Evolutionary conservation across 2,888 invertebrate species (phyloP).

Genomic region (Mamestra brassicae): DNA sequence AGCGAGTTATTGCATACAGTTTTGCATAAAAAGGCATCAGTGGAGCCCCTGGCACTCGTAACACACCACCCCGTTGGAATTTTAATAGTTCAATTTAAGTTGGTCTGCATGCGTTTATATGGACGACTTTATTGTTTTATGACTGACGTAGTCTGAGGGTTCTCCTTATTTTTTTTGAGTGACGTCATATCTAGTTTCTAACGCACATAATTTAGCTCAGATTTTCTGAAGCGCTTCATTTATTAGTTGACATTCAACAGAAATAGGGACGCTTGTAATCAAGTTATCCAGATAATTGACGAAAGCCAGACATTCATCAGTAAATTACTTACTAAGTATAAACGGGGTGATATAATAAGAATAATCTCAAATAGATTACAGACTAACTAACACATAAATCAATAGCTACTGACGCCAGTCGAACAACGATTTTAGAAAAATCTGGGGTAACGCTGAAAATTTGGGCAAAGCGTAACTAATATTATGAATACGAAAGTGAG

Average conservation of each 20-base stretch:
- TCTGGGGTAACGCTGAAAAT: too few relatives aligned
- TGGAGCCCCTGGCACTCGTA: conserved; percentile 43
- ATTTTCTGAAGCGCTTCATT: neutral
- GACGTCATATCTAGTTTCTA: conserved; percentile 15
- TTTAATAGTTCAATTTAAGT: conserved; percentile 82
- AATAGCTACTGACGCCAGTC: neutral
- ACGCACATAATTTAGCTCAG: conserved; percentile 8
- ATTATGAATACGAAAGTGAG: too few relatives aligned
- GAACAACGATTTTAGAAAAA: neutral
- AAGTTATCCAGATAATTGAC: conserved; percentile 29
- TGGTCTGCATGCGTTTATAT: conserved; percentile 65
- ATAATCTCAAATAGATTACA: conserved; percentile 4
- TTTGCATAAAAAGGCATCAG: conserved; percentile 83
- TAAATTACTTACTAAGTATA: conserved; percentile 8
- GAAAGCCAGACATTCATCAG: conserved; percentile 32
- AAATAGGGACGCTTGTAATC: conserved; percentile 13
- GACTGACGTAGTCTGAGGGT: neutral
- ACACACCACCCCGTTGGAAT: conserved; percentile 71
- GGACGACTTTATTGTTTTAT: conserved; percentile 72
- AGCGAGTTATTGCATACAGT: conserved; percentile 80
- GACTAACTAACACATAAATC: neutral
- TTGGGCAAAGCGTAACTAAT: too few relatives aligned
- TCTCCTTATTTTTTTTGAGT: conserved; percentile 5
- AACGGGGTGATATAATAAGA: conserved; percentile 16
- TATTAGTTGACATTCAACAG: conserved; percentile 18